phyloP scores from a whole-genome alignment of 2,888 invertebrate species.

The Geophilus truncorum region DNA sequence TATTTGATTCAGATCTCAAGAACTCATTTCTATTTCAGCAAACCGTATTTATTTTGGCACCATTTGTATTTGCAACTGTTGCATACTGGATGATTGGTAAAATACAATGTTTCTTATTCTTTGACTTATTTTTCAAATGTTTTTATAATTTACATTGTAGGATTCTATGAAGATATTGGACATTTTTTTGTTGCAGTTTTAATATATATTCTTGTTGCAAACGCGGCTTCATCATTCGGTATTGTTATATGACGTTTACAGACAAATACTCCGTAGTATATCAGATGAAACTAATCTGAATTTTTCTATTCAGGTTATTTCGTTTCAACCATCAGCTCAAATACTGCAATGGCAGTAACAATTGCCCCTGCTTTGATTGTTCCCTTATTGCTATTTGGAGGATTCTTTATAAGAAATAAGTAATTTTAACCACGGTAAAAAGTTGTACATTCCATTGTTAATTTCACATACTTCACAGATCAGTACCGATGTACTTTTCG shows the following conservation, averaged over 20 bases:
- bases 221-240: not conserved
- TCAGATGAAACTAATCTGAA: too few species aligned
- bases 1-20: too few species aligned
- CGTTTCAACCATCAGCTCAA: not conserved
- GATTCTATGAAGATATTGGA: not conserved
- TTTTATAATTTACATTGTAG: not conserved
- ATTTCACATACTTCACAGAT: constrained; percentile 41
- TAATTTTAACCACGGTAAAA: not conserved
- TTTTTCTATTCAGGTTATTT: not conserved
- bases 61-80: not conserved
- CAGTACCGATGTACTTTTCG: constrained; percentile 42
- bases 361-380: not conserved
- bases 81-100: not conserved
- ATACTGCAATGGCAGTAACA: not conserved
- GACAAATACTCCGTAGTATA: too few species aligned
- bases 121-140: not conserved
- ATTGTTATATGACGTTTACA: not conserved
- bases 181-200: not conserved
- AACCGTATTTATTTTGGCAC: not conserved
- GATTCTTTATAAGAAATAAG: not conserved
- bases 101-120: not conserved
- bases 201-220: not conserved
- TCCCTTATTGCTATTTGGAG: not conserved
- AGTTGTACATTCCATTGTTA: not conserved
- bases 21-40: too few species aligned